These are phyloP conservation scores for Tetheella fluctuosa DNA, from an alignment of 2,888 invertebrate species.

Conservation along the genomic window DNA sequence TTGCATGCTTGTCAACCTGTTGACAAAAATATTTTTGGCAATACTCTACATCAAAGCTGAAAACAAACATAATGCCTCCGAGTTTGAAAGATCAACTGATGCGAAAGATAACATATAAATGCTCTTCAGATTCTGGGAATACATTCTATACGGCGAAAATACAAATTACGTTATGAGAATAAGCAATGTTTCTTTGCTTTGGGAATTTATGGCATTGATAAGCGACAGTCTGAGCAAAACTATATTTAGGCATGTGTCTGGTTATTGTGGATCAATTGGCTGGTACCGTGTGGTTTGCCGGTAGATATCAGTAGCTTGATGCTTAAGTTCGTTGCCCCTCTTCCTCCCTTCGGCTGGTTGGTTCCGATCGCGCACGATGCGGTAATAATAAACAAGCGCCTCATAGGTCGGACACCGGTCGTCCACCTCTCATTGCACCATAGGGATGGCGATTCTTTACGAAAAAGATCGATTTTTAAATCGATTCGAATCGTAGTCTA, in stretches of 20 bases:
- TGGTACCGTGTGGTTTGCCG: not conserved
- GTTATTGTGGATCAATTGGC: not conserved
- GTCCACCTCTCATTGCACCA: slow-evolving; percentile 22
- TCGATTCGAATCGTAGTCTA: too few species aligned
- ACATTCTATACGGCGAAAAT: not conserved
- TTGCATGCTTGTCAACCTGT: too few species aligned
- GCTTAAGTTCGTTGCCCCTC: slow-evolving; percentile 15
- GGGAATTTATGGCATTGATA: not conserved
- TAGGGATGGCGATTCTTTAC: too few species aligned
- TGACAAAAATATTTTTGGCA: too few species aligned
- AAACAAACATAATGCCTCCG: too few species aligned
- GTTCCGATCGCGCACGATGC: slow-evolving; percentile 13
- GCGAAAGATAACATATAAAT: too few species aligned
- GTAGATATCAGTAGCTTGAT: slow-evolving; percentile 15
- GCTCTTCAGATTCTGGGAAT: not conserved
- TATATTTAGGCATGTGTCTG: slow-evolving; percentile 7
- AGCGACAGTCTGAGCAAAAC: not conserved
- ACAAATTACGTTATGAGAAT: not conserved
- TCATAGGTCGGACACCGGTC: slow-evolving; percentile 25
- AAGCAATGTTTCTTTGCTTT: not conserved
- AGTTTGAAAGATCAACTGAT: too few species aligned
- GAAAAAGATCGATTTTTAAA: too few species aligned
- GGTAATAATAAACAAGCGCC: slow-evolving; percentile 27
- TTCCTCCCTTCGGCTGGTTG: slow-evolving; percentile 4
- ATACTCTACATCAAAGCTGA: too few species aligned